Evolutionary conservation across 2,113 vertebrate species (phyloP), one percentile per base, ranked within the genome.

Genomic region (Takifugu flavidus): DNA sequence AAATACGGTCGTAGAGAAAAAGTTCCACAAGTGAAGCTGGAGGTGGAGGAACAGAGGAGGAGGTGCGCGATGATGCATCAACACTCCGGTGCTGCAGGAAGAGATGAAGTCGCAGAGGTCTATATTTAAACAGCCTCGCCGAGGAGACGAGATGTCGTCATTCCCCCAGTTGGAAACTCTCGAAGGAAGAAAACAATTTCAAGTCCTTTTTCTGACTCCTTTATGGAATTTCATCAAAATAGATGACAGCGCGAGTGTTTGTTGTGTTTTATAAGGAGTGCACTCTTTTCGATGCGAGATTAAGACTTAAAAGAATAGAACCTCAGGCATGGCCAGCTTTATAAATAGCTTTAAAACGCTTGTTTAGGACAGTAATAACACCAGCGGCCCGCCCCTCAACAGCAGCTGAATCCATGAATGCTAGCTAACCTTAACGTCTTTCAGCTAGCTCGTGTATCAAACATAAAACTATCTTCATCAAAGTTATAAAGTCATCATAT

Each of bases 111-210:
- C 50, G 56, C 58, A 57, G 54, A 67, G 63, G 74, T 77, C 79
- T 86, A 79, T 85, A 84, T 87, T 79, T 88, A 81, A 84, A 80
- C 20, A 14, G 52, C 75, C 64, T 84, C 67, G 59, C 68, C 56
- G 10, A 49, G 78, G 61, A 75, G 67, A 76, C 68, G 68, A 70
- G 70, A 75, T 82, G 65, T 63, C 53, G 49, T 81, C 75, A 72
- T 44, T 56, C 58, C 42, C 59, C 27, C 34, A n/a, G 29, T 70
- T 59, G 52, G 54, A 80, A 74, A 67, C 55, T 14, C 53, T 67
- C 51, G 65, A 63, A 42, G 29, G 59, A 71, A 68, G 59, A 76
- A 74, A 75, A 53, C 20, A 57, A 53, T 70, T 72, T 44, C 65
- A 63, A 67, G 63, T 59, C 51, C 53, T 25, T 56, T 53, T 72